phyloP scores from a whole-genome alignment of 64 coral and sea anemone species.

The Pachyseris speciosa region DNA sequence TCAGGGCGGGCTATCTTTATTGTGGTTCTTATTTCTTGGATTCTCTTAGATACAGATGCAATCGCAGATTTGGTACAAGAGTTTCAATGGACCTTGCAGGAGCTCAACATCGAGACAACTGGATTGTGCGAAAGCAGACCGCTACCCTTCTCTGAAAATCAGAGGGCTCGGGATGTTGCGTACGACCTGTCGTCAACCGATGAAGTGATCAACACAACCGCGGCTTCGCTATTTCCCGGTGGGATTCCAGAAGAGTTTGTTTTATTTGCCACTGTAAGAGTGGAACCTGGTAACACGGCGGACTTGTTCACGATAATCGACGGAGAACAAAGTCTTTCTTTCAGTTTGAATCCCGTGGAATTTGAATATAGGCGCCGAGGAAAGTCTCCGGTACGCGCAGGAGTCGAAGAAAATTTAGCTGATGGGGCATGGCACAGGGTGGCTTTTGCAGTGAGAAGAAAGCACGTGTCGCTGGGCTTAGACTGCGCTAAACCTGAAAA shows the following conservation, averaged over 20 bases:
- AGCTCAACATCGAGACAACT: constrained; percentile 26
- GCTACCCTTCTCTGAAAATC: constrained; percentile 3
- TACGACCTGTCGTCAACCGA: constrained; percentile 17
- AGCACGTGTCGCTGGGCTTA: not conserved
- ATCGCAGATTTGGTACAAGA: constrained; percentile 26
- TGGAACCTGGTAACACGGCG: constrained; percentile 31
- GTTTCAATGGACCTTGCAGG: constrained; percentile 29
- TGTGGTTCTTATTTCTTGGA: not conserved
- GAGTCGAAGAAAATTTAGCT: constrained; percentile 17
- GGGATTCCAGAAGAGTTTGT: constrained; percentile 46
- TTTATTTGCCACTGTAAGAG: constrained; percentile 62
- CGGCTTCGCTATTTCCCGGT: constrained; percentile 25
- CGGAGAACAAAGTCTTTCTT: constrained; percentile 39
- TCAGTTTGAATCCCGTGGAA: constrained; percentile 64
- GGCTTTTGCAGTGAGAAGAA: constrained; percentile 34
- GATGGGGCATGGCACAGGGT: constrained; percentile 70
- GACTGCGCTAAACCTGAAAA: constrained; percentile 8
- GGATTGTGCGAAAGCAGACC: constrained; percentile 29
- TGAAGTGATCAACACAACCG: constrained; percentile 12
- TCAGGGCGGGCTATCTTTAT: too few relatives aligned
- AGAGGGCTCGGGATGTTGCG: constrained; percentile 18
- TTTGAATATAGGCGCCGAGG: constrained; percentile 54
- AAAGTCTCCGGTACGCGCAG: not conserved
- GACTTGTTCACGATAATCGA: constrained; percentile 55
- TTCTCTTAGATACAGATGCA: constrained; percentile 3